Evolutionary conservation across 2,888 invertebrate species (phyloP).

Genomic region (Scaptomyza flava): DNA sequence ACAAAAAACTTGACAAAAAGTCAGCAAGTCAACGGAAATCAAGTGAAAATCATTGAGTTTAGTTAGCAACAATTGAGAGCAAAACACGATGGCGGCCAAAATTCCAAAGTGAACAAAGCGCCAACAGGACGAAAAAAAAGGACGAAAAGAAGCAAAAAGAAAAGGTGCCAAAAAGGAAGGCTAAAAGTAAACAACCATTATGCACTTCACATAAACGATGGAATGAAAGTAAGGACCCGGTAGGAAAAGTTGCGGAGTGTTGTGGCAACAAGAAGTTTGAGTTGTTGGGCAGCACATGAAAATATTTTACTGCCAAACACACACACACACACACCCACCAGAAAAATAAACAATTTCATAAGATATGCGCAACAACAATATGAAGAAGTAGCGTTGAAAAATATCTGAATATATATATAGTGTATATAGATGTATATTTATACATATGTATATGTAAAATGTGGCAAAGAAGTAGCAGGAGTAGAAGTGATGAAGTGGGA

Average conservation of each 20-base stretch:
- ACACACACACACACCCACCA: slow-evolving; percentile 42
- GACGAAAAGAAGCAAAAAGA: not conserved
- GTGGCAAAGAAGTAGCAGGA: slow-evolving; percentile 23
- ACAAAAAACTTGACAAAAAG: slow-evolving; percentile 20
- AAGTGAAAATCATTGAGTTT: slow-evolving; percentile 50
- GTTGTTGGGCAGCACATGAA: slow-evolving; percentile 64
- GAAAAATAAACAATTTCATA: slow-evolving; percentile 78
- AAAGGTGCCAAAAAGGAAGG: slow-evolving; percentile 44
- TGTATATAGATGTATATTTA: slow-evolving; percentile 1
- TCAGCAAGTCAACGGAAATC: slow-evolving; percentile 19
- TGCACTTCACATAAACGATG: slow-evolving; percentile 71
- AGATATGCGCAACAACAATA: slow-evolving; percentile 66
- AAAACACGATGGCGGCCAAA: slow-evolving; percentile 34
- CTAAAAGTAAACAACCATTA: slow-evolving; percentile 79
- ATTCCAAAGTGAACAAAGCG: slow-evolving; percentile 75
- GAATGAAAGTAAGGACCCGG: slow-evolving; percentile 7
- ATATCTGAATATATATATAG: slow-evolving; percentile 64
- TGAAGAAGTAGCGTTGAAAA: slow-evolving; percentile 49
- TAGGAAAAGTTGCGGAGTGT: slow-evolving; percentile 13
- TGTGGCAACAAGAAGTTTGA: slow-evolving; percentile 45
- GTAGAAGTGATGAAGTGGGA: not conserved
- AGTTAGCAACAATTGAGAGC: slow-evolving; percentile 48
- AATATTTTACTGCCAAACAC: slow-evolving; percentile 65
- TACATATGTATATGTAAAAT: slow-evolving; percentile 34
- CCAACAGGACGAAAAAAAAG: slow-evolving; percentile 8